Evolutionary conservation across 2,888 invertebrate genomes (phyloP).

Genomic region (Plemyria rubiginata): DNA sequence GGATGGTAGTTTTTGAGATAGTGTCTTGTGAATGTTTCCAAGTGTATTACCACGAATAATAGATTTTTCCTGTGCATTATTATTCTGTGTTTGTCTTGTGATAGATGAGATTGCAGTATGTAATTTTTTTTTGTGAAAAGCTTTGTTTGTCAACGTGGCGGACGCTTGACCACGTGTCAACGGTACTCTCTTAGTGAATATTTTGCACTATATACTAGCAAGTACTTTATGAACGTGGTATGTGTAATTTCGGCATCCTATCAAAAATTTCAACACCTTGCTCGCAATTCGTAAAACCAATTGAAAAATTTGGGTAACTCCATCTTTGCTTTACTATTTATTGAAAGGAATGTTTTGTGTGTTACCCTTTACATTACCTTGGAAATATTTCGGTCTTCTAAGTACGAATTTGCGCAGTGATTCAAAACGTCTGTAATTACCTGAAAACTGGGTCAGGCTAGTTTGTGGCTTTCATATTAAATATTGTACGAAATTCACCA

Average conservation of each 20-base stretch:
- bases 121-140: no score
- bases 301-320: neutral
- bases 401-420: conserved; percentile 10
- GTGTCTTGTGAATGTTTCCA: no score
- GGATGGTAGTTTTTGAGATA: no score
- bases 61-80: no score
- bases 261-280: no score
- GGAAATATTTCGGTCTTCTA: neutral
- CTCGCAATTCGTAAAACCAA: neutral
- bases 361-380: neutral
- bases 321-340: neutral
- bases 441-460: conserved; percentile 24
- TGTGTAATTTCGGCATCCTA: neutral
- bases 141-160: no score
- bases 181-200: neutral
- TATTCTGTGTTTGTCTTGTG: no score
- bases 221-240: neutral
- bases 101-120: no score
- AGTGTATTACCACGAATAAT: no score
- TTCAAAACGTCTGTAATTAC: conserved; percentile 27
- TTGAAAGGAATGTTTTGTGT: neutral
- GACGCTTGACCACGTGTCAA: neutral
- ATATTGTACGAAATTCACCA: conserved; percentile 18
- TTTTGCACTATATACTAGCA: neutral
- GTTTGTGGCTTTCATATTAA: conserved; percentile 23